Evolutionary conservation across 2,888 invertebrate species (phyloP).

Genomic region (Drosophila putrida): DNA sequence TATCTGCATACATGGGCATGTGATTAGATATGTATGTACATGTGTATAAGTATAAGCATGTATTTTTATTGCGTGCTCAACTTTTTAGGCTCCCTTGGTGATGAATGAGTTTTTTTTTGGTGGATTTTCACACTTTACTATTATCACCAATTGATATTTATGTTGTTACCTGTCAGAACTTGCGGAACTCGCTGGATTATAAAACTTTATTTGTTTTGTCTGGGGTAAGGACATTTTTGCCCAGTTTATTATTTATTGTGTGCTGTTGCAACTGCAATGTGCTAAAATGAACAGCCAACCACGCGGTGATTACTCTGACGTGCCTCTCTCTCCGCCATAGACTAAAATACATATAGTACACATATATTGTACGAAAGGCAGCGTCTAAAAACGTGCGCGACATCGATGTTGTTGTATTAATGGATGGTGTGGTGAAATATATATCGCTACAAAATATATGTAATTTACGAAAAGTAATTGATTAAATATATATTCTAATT

Average conservation of each 20-base stretch:
- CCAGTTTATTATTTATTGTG: constrained; percentile 25
- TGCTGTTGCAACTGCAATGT: constrained; percentile 59
- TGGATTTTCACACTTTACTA: constrained; percentile 58
- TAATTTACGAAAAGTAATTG: background rate
- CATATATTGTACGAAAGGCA: constrained; percentile 3
- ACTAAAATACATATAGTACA: constrained; percentile 30
- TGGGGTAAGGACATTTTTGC: constrained; percentile 77
- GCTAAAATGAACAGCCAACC: constrained; percentile 47
- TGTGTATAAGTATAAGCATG: constrained; percentile 18
- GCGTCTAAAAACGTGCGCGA: constrained; percentile 59
- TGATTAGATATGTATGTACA: constrained; percentile 32
- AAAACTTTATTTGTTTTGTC: constrained; percentile 88
- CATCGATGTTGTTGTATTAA: constrained; percentile 10
- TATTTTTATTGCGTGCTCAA: constrained; percentile 62
- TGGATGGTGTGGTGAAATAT: background rate
- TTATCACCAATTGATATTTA: constrained; percentile 37
- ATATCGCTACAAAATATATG: background rate
- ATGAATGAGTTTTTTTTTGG: constrained; percentile 59
- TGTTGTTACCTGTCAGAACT: constrained; percentile 94
- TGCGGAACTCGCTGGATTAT: constrained; percentile 93
- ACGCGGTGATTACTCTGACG: constrained; percentile 69
- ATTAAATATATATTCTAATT: constrained; percentile 7
- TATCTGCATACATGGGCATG: constrained; percentile 26
- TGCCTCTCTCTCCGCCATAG: constrained; percentile 34
- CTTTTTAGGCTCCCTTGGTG: constrained; percentile 38